Evolutionary conservation across 2,113 vertebrate genomes (phyloP), one percentile per base, ranked within the genome.

Genomic region (Tetrao urogallus): DNA sequence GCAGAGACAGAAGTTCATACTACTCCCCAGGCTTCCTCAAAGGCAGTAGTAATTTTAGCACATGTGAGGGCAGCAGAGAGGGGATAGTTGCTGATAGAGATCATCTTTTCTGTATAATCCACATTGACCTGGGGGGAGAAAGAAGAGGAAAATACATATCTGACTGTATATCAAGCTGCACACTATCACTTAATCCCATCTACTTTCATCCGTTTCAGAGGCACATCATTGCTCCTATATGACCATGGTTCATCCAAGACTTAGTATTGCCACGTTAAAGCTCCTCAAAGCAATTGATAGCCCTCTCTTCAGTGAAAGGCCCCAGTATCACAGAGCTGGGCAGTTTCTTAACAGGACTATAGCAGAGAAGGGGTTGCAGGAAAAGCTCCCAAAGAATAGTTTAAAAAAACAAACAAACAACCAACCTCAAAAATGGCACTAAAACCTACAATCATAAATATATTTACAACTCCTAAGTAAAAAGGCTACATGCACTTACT

Each of bases 21-120:
- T 11, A 99, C 94, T 8, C 99, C 98, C 99, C 99, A 99, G 2
- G 97, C 98, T 92, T 99, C 99, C 93, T 99, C 99, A 95, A 99
- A 99, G 13, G 99, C 99, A 17, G 99, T 98, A 89, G 99, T 99
- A 47, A 99, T 98, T 96, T 99, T 99, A 72, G 99, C 98, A 96
- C 99, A 99, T 1, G 99, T 99, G 58, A 99, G 97, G 56, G 99
- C 99, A 8, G 98, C 99, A 94, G 99, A 99, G 9, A 99, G 98
- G 1, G 99, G 99, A 64, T 99, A 99, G 96, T 99, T 99, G 97
- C 99, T 99, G 97, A 99, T 98, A 63, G 99, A 99, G 57, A 99
- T 96, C 0, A 97, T 98, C 96, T 99, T 99, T 95, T 99, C 99
- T 48, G 98, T 98, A 40, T 99, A 99, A 79, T 99, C 99, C 89